Evolutionary conservation across 2,797 vertebrate genomes (phyloP), one percentile per base, ranked within the genome.

Genomic region (Setipinna tenuifilis): DNA sequence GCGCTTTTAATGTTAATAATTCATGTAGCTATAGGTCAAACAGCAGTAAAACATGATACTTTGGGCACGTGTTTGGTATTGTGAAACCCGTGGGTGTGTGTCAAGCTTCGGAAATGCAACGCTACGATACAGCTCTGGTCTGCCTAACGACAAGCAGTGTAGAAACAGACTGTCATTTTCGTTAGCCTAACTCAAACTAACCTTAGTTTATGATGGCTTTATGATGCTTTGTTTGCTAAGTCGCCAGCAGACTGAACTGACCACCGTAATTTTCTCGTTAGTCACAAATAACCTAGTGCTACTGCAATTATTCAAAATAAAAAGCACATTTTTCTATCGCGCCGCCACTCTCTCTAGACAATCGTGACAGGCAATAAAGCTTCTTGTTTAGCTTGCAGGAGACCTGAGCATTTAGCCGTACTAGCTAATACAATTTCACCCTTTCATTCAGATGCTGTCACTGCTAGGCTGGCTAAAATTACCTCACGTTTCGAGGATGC

Each of bases 401-500:
- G 71, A 78, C 71, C 62, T 71, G 31, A 14, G 68, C 31, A 71
- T 14, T 71, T 71, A 78, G 71, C 71, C 17, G 31, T 83, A 62
- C 54, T 46, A 57, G 19, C 28, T 41, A 41, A 5, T 2, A 54
- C 46, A 31, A 35, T 84, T 23, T 81, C 35, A 78, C n/a, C 44
- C 57, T 46, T 85, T 23, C 31, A 59, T 85, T 61, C 57, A 16
- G 48, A 59, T 83, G 61, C 61, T 68, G 59, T 46, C 41, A 28
- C 28, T 23, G 82, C 31, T 75, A 75, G 71, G 71, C 31, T 44
- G 19, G 68, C 28, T 75, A 75, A 41, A 31, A 10, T 5, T 78
- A 2, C 35, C 71, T 78, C 71, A 41, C 71, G 71, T 78, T 78
- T 78, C 17, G 44, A 35, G 17, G 35, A 78, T 78, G 31, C 31